Conservation (phyloP, 2,113 vertebrate species). For the Proteles cristata region DNA sequence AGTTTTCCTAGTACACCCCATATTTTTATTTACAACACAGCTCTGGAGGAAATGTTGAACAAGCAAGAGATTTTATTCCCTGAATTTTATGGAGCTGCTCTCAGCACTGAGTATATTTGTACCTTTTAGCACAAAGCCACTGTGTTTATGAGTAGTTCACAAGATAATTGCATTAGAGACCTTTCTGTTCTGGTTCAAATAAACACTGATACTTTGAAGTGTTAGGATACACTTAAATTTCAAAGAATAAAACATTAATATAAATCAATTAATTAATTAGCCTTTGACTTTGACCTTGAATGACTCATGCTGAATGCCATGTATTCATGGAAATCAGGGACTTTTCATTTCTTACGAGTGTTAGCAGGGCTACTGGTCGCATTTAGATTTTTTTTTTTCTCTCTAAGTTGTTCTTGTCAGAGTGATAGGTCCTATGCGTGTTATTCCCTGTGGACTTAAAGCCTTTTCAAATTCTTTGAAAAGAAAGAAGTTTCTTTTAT, state of each 20-base stretch:
- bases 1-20: background rate
- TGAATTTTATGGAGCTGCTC: background rate
- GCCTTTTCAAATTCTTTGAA: constrained; percentile 2
- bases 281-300: constrained; percentile 37
- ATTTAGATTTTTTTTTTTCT: background rate
- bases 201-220: constrained; percentile 67
- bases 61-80: background rate
- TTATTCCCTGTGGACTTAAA: background rate
- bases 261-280: constrained; percentile 54
- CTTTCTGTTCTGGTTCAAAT: constrained; percentile 68
- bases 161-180: constrained; percentile 36
- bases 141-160: background rate
- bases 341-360: background rate
- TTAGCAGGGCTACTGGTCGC: background rate
- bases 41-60: background rate
- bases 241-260: constrained; percentile 44
- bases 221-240: background rate
- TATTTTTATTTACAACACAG: constrained; percentile 55
- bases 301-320: background rate
- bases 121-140: constrained; percentile 21
- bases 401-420: background rate
- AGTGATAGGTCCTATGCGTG: background rate
- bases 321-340: background rate
- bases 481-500: background rate
- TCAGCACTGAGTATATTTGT: background rate